Evolutionary conservation across 2,113 vertebrate species (phyloP).

Genomic region (Clarias batrachus): DNA sequence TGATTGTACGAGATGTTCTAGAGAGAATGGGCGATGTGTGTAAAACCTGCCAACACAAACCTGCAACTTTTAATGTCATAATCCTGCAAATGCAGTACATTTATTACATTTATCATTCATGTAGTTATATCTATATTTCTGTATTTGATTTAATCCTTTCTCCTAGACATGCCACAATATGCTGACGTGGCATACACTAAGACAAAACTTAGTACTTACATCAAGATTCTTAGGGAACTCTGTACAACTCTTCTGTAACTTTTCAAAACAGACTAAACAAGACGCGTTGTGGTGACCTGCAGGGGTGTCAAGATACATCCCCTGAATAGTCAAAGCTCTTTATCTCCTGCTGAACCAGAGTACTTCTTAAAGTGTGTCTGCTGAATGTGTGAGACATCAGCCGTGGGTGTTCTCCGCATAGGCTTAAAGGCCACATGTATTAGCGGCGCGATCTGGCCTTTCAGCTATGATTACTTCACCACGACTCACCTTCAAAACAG

Average conservation of each 20-base stretch:
- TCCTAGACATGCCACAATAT: neutral
- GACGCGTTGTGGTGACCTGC: neutral
- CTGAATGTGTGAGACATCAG: conserved; percentile 37
- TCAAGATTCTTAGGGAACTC: neutral
- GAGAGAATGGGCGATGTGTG: neutral
- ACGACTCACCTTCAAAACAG: conserved; percentile 18
- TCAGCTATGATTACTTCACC: conserved; percentile 38
- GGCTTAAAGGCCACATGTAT: conserved; percentile 45
- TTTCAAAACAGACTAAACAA: neutral
- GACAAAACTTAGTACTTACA: neutral
- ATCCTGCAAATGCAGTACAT: too few relatives aligned
- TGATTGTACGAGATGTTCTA: neutral
- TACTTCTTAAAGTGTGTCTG: conserved; percentile 19
- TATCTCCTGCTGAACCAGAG: conserved; percentile 3
- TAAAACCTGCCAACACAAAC: too few relatives aligned
- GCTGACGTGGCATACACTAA: neutral
- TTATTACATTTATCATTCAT: neutral
- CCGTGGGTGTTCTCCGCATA: conserved; percentile 39
- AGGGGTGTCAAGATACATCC: neutral
- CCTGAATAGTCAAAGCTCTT: neutral
- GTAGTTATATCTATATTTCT: neutral
- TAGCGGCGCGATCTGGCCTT: conserved; percentile 32
- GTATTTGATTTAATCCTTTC: neutral
- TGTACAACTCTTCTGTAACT: neutral
- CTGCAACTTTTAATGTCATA: too few relatives aligned